Percentiles rank a stretch among this genome's conserved stretches.
Conservation (phyloP, 2,113 vertebrate genomes). For the Pipa parva region DNA sequence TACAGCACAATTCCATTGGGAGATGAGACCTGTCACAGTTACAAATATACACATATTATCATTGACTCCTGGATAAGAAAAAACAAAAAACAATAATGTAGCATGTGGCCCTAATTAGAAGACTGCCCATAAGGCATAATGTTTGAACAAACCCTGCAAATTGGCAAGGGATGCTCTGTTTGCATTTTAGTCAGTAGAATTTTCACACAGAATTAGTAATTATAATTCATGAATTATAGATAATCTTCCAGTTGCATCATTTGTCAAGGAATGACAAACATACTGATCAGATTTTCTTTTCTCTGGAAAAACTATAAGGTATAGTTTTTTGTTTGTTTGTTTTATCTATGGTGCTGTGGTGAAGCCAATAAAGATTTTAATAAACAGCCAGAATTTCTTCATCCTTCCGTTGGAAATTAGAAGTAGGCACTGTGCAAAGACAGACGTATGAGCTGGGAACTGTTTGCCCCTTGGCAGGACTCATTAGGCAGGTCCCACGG, state of each 20-base stretch:
- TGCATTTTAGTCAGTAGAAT: slow-evolving; percentile 5
- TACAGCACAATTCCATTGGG: too few species aligned
- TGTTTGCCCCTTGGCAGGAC: slow-evolving; percentile 36
- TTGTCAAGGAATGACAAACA: slow-evolving; percentile 1
- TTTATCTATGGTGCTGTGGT: background rate
- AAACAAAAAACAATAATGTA: too few species aligned
- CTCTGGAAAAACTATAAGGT: too few species aligned
- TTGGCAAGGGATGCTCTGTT: background rate
- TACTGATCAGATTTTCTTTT: too few species aligned
- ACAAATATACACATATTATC: too few species aligned
- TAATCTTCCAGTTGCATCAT: slow-evolving; percentile 8
- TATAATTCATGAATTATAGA: slow-evolving; percentile 19
- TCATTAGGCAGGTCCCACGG: slow-evolving; percentile 40
- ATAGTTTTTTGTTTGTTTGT: background rate
- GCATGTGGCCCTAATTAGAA: too few species aligned
- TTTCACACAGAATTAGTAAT: slow-evolving; percentile 22
- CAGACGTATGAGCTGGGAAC: slow-evolving; percentile 26
- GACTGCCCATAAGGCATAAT: too few species aligned
- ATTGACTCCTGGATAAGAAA: too few species aligned
- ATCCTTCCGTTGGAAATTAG: background rate
- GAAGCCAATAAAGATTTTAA: slow-evolving; percentile 7
- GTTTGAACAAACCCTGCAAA: too few species aligned
- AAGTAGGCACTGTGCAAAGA: slow-evolving; percentile 19
- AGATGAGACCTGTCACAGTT: too few species aligned
- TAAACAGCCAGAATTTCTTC: slow-evolving; percentile 18